phyloP scores from a whole-genome alignment of 2,113 vertebrate species.

The Nycticorax nycticorax region DNA sequence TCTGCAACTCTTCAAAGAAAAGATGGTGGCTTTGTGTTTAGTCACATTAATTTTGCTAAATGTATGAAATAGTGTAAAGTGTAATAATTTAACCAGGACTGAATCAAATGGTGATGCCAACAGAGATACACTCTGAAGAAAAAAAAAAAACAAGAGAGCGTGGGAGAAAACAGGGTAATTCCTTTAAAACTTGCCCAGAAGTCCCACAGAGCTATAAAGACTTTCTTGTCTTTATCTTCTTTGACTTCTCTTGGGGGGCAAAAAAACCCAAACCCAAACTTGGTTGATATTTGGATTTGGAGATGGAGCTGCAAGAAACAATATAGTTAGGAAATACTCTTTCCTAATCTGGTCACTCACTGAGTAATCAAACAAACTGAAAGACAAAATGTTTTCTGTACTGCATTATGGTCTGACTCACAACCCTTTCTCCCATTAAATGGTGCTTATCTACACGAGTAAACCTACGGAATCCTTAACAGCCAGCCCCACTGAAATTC shows the following conservation, averaged over 20 bases:
- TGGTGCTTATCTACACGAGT: not conserved
- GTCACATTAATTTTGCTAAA: not conserved
- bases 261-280: too few species aligned
- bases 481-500: not conserved
- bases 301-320: not conserved
- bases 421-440: not conserved
- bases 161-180: not conserved
- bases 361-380: not conserved
- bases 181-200: not conserved
- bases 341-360: not conserved
- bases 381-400: not conserved
- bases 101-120: not conserved
- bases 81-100: not conserved
- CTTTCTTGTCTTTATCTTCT: not conserved
- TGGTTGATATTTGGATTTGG: not conserved
- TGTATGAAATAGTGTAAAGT: not conserved
- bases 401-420: not conserved
- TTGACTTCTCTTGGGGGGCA: not conserved
- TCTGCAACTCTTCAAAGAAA: not conserved
- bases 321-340: not conserved
- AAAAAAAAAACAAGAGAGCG: rapidly evolving
- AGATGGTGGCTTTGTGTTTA: not conserved
- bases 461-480: not conserved
- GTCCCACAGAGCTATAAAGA: not conserved
- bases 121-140: not conserved